Evolutionary conservation across 1,140 invertebrate species (phyloP).

Genomic region (Drosophila suzukii): DNA sequence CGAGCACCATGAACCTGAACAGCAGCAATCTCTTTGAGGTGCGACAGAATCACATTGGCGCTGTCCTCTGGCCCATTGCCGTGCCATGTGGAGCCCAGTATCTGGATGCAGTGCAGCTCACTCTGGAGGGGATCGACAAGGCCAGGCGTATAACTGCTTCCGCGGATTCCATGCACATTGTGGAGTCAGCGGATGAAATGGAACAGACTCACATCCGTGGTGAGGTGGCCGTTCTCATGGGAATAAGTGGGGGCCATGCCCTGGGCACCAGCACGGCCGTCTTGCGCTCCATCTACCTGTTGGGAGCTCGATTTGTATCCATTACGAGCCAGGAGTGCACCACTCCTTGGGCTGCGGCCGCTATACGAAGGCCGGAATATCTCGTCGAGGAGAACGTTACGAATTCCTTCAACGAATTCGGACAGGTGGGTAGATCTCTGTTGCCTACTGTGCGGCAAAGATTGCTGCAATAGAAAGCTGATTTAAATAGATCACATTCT

Average conservation of each 20-base stretch:
- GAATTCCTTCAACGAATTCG: conserved; percentile 85
- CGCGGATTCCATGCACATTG: conserved; percentile 76
- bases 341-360: conserved; percentile 87
- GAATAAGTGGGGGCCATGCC: conserved; percentile 90
- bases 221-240: conserved; percentile 89
- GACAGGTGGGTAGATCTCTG: conserved; percentile 71
- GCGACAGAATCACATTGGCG: conserved; percentile 77
- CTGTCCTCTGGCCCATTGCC: conserved; percentile 89
- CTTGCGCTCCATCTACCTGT: conserved; percentile 89
- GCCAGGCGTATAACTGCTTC: conserved; percentile 86
- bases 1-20: conserved; percentile 62
- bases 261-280: conserved; percentile 90
- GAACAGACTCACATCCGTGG: conserved; percentile 87
- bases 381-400: conserved; percentile 79
- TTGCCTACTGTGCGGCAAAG: too few relatives aligned
- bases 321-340: conserved; percentile 90
- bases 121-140: conserved; percentile 88
- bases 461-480: neutral
- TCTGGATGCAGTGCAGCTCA: conserved; percentile 88
- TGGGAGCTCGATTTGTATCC: conserved; percentile 90
- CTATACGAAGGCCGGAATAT: conserved; percentile 69
- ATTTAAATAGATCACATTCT: too few relatives aligned
- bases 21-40: conserved; percentile 68
- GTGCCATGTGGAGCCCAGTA: conserved; percentile 87
- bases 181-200: conserved; percentile 85